Conservation (phyloP, 2,888 invertebrate species). For the Drosophila nigricruria region DNA sequence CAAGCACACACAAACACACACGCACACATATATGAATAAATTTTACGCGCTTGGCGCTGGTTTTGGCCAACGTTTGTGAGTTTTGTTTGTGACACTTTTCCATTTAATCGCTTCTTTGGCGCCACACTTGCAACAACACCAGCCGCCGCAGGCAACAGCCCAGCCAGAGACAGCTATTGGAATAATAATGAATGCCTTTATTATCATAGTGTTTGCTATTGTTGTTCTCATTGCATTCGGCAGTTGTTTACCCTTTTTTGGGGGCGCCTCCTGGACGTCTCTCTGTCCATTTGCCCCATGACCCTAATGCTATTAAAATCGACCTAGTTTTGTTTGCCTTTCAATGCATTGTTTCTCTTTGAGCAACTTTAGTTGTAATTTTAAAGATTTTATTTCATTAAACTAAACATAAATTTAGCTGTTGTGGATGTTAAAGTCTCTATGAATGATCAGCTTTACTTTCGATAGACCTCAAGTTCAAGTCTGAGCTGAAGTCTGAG, state of each 20-base stretch:
- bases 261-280: slow-evolving; percentile 46
- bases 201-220: slow-evolving; percentile 67
- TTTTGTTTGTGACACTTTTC: slow-evolving; percentile 79
- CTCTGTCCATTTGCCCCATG: slow-evolving; percentile 10
- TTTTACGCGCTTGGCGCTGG: slow-evolving; percentile 39
- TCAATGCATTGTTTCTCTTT: no score
- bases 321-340: slow-evolving; percentile 48
- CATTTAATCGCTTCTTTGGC: slow-evolving; percentile 83
- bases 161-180: slow-evolving; percentile 62
- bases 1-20: slow-evolving; percentile 12
- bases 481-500: no score
- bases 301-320: slow-evolving; percentile 23
- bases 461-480: no score
- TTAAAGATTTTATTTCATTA: background rate
- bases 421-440: background rate
- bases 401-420: background rate
- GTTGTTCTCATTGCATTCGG: slow-evolving; percentile 33
- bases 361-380: slow-evolving; percentile 30
- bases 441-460: no score
- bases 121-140: slow-evolving; percentile 64
- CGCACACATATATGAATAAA: slow-evolving; percentile 54
- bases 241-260: slow-evolving; percentile 62
- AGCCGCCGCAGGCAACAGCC: slow-evolving; percentile 37
- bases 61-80: slow-evolving; percentile 43
- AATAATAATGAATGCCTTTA: slow-evolving; percentile 79